phyloP scores from a whole-genome alignment of 2,113 vertebrate genomes.

The Macaca mulatta region DNA sequence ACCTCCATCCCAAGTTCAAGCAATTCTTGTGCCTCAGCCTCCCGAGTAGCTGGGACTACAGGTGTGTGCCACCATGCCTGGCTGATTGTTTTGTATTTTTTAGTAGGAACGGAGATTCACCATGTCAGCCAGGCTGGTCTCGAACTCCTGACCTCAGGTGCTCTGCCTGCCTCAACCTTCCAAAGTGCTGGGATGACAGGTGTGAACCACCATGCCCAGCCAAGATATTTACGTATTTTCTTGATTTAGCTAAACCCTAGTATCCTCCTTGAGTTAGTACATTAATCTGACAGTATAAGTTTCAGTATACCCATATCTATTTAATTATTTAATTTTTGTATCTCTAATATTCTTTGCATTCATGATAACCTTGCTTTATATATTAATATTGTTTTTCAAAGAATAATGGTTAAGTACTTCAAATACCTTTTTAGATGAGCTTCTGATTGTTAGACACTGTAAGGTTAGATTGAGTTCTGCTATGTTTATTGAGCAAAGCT shows the following conservation, averaged over 20 bases:
- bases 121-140: no score
- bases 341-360: neutral
- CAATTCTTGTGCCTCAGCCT: no score
- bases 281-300: neutral
- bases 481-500: neutral
- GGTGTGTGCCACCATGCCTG: no score
- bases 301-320: neutral
- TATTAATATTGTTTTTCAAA: neutral
- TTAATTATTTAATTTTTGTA: neutral
- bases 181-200: no score
- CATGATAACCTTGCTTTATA: neutral
- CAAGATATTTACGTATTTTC: neutral
- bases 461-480: neutral
- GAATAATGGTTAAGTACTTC: neutral
- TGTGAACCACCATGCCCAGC: no score
- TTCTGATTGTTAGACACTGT: neutral
- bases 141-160: no score
- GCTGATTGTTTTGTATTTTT: no score
- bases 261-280: neutral
- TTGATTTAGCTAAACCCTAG: neutral
- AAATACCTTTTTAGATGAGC: neutral
- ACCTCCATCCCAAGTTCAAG: no score
- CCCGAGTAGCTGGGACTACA: no score
- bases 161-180: no score
- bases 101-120: no score